Evolutionary conservation across 2,797 vertebrate species (phyloP).

Genomic region (Sarcophilus harrisii): DNA sequence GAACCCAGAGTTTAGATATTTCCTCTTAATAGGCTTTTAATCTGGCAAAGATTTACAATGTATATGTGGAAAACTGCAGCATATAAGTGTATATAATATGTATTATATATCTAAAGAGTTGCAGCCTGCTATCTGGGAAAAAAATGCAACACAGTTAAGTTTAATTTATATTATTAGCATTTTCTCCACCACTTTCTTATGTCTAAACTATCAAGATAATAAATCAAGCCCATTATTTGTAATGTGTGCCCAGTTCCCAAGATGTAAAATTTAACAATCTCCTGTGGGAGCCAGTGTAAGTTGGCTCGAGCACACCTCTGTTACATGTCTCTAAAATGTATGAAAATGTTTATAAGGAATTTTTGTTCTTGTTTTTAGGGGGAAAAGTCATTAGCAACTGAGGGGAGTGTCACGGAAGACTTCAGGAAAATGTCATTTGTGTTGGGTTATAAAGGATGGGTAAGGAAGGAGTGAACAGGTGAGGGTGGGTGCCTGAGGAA

Average conservation of each 20-base stretch:
- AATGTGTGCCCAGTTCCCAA: neutral
- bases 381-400: neutral
- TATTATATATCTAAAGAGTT: neutral
- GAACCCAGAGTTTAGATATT: neutral
- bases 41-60: neutral
- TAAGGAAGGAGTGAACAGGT: neutral
- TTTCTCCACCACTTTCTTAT: neutral
- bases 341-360: neutral
- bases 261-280: neutral
- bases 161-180: neutral
- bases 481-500: neutral
- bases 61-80: neutral
- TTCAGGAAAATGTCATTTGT: neutral
- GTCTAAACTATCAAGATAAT: neutral
- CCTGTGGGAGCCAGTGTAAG: neutral
- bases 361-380: neutral
- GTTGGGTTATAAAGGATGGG: neutral
- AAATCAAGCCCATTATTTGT: neutral
- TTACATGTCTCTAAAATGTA: neutral
- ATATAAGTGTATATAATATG: neutral
- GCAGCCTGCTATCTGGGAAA: neutral
- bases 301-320: neutral
- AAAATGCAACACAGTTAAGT: neutral
- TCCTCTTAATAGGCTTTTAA: neutral
- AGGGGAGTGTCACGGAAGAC: neutral